These are phyloP conservation scores for Watsonalla cultraria DNA, from an alignment of 2,888 invertebrate species.

Conservation along the genomic window DNA sequence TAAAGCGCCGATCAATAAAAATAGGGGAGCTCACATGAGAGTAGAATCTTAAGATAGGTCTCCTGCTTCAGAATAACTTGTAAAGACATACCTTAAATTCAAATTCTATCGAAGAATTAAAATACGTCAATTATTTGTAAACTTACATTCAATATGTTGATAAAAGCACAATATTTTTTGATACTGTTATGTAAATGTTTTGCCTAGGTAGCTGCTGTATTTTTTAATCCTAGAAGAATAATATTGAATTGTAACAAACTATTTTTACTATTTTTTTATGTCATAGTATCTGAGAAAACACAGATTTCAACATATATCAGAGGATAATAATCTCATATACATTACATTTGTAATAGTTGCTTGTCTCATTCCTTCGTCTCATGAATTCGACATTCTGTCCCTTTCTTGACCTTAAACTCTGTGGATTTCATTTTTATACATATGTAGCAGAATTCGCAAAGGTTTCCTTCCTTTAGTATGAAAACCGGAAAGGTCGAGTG, in stretches of 20 bases:
- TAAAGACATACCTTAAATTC: too few relatives aligned
- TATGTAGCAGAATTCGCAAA: constrained; percentile 23
- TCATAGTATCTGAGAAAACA: too few relatives aligned
- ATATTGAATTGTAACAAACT: too few relatives aligned
- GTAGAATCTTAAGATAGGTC: constrained; percentile 17
- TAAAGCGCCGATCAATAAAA: constrained; percentile 45
- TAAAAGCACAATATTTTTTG: too few relatives aligned
- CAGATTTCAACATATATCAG: constrained; percentile 13
- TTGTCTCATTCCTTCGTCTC: constrained; percentile 40
- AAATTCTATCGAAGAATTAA: too few relatives aligned
- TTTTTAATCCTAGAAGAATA: too few relatives aligned
- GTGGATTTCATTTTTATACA: constrained; percentile 28
- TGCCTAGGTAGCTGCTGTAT: too few relatives aligned
- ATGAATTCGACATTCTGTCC: constrained; percentile 30
- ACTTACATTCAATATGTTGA: too few relatives aligned
- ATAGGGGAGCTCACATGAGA: constrained; percentile 26
- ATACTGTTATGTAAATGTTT: too few relatives aligned
- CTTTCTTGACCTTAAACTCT: constrained; percentile 68
- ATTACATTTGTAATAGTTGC: constrained; percentile 37
- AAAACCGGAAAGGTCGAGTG: neutral
- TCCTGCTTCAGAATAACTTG: too few relatives aligned
- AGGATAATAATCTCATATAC: constrained; percentile 20
- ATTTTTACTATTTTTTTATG: too few relatives aligned
- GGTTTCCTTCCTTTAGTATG: neutral
- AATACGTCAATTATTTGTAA: too few relatives aligned